phyloP scores from a whole-genome alignment of 2,888 invertebrate genomes.

The Nomada fabriciana region DNA sequence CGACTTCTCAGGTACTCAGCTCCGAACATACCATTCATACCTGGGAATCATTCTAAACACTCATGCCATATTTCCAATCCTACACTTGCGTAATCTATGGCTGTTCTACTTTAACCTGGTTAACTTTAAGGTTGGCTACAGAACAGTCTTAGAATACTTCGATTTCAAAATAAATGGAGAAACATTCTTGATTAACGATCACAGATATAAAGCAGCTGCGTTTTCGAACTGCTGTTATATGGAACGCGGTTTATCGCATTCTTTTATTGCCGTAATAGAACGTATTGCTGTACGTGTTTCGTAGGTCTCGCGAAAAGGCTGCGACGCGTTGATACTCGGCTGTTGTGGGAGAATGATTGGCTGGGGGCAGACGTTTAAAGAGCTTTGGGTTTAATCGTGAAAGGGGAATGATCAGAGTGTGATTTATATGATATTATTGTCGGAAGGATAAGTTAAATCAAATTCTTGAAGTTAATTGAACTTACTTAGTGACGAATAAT shows the following conservation, averaged over 20 bases:
- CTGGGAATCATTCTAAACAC: too few species aligned
- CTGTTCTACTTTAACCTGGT: too few species aligned
- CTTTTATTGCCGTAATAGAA: slow-evolving; percentile 52
- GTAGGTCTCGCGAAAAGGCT: slow-evolving; percentile 5
- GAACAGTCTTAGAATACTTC: too few species aligned
- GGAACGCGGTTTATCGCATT: slow-evolving; percentile 43
- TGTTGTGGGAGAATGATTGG: slow-evolving; percentile 2
- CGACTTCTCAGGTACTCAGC: too few species aligned
- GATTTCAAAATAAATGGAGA: slow-evolving; percentile 2
- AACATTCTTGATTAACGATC: slow-evolving; percentile 29
- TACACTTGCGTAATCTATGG: too few species aligned
- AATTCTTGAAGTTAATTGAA: not conserved
- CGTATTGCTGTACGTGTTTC: slow-evolving; percentile 42
- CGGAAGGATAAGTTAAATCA: not conserved
- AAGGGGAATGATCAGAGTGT: not conserved
- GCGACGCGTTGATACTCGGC: not conserved
- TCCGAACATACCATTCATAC: too few species aligned
- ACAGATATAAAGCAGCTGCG: slow-evolving; percentile 46
- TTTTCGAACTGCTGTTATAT: slow-evolving; percentile 10
- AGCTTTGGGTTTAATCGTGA: slow-evolving; percentile 25
- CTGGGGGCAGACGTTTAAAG: not conserved
- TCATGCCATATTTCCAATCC: too few species aligned
- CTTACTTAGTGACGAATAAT: too few species aligned
- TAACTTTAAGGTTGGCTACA: too few species aligned
- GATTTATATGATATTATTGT: not conserved